These are phyloP conservation scores for Picathartes gymnocephalus DNA, from an alignment of 2,113 vertebrate genomes.

Conservation along the genomic window DNA sequence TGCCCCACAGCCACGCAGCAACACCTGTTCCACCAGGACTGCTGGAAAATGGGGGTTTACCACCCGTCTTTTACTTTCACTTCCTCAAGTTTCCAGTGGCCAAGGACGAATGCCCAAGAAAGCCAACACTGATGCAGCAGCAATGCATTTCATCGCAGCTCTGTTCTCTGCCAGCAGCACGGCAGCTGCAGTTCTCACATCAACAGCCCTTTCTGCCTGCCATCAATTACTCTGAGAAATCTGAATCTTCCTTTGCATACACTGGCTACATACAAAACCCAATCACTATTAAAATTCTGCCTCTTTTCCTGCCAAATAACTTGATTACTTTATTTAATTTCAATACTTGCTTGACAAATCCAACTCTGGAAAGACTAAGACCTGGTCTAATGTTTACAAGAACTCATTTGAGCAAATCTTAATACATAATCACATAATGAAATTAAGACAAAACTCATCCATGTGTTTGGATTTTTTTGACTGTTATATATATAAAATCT, in stretches of 20 bases:
- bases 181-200: neutral
- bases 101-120: neutral
- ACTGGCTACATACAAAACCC: neutral
- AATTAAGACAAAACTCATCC: neutral
- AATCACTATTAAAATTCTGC: neutral
- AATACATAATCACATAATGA: neutral
- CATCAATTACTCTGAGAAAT: constrained; percentile 8
- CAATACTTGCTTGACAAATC: neutral
- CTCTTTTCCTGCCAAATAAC: neutral
- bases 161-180: neutral
- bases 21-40: neutral
- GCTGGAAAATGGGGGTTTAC: neutral
- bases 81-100: neutral
- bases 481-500: neutral
- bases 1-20: neutral
- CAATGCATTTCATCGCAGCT: neutral
- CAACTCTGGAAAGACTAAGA: neutral
- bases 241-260: neutral
- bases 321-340: neutral
- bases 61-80: neutral
- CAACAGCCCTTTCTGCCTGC: neutral
- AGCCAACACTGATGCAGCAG: neutral
- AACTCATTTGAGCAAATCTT: neutral
- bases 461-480: neutral
- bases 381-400: neutral